These are phyloP conservation scores for Collichthys lucidus DNA, from an alignment of 2,113 vertebrate genomes.

Conservation along the genomic window DNA sequence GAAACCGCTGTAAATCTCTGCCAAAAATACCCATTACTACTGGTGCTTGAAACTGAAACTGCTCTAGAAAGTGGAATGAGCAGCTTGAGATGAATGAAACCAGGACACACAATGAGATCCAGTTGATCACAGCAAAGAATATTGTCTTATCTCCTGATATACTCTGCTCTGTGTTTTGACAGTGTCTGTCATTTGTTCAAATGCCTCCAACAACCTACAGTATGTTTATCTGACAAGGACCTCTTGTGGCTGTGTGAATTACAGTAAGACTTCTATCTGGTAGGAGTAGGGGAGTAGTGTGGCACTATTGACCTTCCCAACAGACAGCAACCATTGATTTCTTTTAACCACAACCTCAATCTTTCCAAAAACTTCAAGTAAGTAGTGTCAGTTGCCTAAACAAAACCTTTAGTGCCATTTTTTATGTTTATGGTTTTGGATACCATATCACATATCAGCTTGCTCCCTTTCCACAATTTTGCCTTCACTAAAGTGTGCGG, in stretches of 20 bases:
- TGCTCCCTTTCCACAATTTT: neutral
- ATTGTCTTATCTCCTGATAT: constrained; percentile 30
- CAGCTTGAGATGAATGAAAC: constrained; percentile 46
- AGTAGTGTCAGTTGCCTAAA: neutral
- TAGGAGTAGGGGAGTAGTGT: neutral
- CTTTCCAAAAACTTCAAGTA: neutral
- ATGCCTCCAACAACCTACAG: neutral
- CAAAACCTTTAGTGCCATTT: neutral
- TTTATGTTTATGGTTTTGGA: neutral
- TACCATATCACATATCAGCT: neutral
- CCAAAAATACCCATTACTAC: constrained; percentile 47
- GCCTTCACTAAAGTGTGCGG: neutral
- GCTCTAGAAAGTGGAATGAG: constrained; percentile 41
- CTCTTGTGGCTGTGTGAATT: neutral
- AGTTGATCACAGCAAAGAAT: constrained; percentile 37
- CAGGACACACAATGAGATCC: constrained; percentile 20
- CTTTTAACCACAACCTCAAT: neutral
- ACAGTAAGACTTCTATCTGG: neutral
- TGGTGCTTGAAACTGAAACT: constrained; percentile 38
- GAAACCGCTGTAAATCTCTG: constrained; percentile 34
- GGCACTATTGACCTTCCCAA: neutral
- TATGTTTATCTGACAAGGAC: constrained; percentile 3
- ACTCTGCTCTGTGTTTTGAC: constrained; percentile 14
- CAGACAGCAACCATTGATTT: constrained; percentile 11
- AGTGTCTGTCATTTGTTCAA: neutral